Conservation (phyloP, 1,140 invertebrate genomes). For the Atta texana region DNA sequence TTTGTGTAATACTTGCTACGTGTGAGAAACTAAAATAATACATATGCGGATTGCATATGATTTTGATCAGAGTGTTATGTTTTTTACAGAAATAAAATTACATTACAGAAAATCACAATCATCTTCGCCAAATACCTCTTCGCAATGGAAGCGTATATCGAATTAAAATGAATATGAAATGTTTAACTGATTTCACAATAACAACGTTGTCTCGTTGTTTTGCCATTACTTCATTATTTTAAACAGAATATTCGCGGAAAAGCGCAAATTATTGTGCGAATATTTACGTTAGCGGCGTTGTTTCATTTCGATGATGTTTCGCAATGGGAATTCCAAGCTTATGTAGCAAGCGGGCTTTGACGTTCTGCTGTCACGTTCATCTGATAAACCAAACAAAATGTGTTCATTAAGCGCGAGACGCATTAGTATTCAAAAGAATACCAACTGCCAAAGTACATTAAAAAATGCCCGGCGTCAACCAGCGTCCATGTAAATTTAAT, state of each 20-base stretch:
- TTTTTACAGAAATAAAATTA: background rate
- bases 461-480: conserved; percentile 33
- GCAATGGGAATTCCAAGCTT: conserved; percentile 17
- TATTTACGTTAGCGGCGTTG: conserved; percentile 42
- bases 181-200: conserved; percentile 4
- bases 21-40: no score
- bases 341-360: background rate
- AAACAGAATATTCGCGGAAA: conserved; percentile 11
- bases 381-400: conserved; percentile 52
- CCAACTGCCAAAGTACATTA: conserved; percentile 34
- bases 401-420: conserved; percentile 13
- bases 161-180: conserved; percentile 4
- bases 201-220: background rate
- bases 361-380: conserved; percentile 29
- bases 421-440: conserved; percentile 54
- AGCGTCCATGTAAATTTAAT: conserved; percentile 42
- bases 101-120: background rate
- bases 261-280: conserved; percentile 29
- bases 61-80: background rate
- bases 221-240: conserved; percentile 11
- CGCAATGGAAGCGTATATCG: no score
- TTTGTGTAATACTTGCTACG: no score
- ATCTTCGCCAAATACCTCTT: background rate
- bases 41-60: background rate
- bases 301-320: conserved; percentile 16